These are phyloP conservation scores for Uropsilus gracilis DNA, from an alignment of 2,113 vertebrate species.

Conservation along the genomic window DNA sequence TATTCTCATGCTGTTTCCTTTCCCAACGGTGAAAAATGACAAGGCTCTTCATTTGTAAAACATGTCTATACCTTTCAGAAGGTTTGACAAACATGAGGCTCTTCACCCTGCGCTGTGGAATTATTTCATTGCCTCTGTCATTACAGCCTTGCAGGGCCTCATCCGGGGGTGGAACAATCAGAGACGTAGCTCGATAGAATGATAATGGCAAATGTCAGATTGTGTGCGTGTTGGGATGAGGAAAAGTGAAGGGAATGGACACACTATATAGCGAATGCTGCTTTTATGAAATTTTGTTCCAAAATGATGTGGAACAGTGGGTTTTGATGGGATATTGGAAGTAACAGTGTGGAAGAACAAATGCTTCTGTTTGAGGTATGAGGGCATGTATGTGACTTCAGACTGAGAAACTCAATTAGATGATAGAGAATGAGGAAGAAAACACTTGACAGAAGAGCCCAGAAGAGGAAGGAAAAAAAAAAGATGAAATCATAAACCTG, in stretches of 20 bases:
- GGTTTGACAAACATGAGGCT: background rate
- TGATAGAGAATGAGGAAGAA: background rate
- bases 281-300: background rate
- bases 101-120: background rate
- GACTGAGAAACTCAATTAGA: background rate
- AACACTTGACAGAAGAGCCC: background rate
- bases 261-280: background rate
- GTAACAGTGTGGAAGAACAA: background rate
- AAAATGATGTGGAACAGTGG: background rate
- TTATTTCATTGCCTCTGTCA: background rate
- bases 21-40: background rate
- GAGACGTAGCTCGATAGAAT: background rate
- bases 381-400: background rate
- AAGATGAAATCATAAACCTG: too few species aligned
- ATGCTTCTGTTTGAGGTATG: background rate
- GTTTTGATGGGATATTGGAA: background rate
- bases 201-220: background rate
- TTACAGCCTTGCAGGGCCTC: background rate
- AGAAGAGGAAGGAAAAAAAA: background rate
- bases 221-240: background rate
- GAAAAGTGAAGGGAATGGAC: background rate
- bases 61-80: background rate
- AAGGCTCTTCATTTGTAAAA: background rate
- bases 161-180: background rate
- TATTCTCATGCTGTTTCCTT: background rate